phyloP scores from a whole-genome alignment of 2,113 vertebrate genomes.

The Collichthys lucidus region DNA sequence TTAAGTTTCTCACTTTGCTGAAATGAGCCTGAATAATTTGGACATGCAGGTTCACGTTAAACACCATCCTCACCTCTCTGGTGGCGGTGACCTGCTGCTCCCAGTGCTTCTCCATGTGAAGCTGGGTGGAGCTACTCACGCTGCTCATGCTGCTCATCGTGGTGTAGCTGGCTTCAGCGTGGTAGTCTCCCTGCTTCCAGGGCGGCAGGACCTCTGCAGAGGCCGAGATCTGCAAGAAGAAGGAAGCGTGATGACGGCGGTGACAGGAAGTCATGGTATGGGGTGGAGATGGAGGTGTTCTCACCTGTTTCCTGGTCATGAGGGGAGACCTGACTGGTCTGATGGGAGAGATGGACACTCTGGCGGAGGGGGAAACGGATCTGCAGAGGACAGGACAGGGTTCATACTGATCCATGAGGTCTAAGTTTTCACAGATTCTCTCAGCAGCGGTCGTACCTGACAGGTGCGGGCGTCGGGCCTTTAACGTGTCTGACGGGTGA shows the following conservation, averaged over 20 bases:
- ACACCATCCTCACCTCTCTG: constrained; percentile 79
- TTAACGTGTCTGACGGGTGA: constrained; percentile 96
- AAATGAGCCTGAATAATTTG: background rate
- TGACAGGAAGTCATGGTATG: background rate
- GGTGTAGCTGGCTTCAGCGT: constrained; percentile 86
- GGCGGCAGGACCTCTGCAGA: constrained; percentile 91
- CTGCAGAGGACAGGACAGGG: constrained; percentile 71
- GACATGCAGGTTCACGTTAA: background rate
- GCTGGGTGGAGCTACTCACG: constrained; percentile 80
- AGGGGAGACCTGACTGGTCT: constrained; percentile 94
- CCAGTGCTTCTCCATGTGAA: constrained; percentile 89
- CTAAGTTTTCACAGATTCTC: too few species aligned
- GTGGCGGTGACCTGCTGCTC: constrained; percentile 79
- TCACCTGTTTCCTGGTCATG: constrained; percentile 86
- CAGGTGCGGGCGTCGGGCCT: constrained; percentile 91
- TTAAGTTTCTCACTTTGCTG: background rate
- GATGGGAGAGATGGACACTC: constrained; percentile 92
- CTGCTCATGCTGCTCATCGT: constrained; percentile 82
- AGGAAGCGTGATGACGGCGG: background rate
- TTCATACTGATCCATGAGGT: too few species aligned
- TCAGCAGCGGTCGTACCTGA: constrained; percentile 86
- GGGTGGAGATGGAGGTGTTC: background rate
- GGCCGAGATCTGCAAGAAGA: constrained; percentile 42
- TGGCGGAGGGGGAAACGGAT: constrained; percentile 91
- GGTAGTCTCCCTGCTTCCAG: constrained; percentile 92